Percentiles rank a stretch among this genome's conserved stretches.
These are phyloP conservation scores for Mimachlamys varia DNA, from an alignment of 2,888 invertebrate species.

Conservation along the genomic window DNA sequence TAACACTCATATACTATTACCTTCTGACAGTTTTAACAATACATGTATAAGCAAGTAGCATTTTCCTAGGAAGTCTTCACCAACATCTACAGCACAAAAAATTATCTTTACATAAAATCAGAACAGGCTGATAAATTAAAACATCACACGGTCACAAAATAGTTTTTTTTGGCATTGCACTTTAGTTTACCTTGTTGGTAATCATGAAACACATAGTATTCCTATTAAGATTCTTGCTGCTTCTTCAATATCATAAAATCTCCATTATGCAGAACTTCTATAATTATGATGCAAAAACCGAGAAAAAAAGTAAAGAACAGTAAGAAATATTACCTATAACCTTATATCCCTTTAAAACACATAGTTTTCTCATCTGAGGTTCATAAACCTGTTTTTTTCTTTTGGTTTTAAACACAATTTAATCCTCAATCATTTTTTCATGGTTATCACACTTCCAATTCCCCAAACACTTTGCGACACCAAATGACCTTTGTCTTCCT, in stretches of 20 bases:
- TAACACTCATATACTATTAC: background rate
- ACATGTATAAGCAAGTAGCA: background rate
- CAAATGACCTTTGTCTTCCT: conserved; percentile 71
- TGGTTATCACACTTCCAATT: conserved; percentile 68
- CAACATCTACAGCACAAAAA: too few relatives aligned
- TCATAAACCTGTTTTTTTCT: background rate
- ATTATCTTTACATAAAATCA: too few relatives aligned
- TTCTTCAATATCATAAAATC: background rate
- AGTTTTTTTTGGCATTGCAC: conserved; percentile 28
- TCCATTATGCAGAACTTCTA: background rate
- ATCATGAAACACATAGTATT: too few relatives aligned
- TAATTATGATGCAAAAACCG: background rate
- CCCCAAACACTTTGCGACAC: conserved; percentile 74
- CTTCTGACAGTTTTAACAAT: background rate
- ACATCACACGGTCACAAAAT: background rate
- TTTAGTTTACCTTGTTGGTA: background rate
- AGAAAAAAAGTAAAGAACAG: background rate
- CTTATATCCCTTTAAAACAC: conserved; percentile 29
- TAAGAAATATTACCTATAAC: background rate
- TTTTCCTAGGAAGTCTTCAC: background rate
- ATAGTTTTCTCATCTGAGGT: background rate
- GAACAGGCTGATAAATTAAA: background rate
- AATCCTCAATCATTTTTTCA: background rate
- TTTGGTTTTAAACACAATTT: background rate
- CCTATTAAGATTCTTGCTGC: too few relatives aligned